These are phyloP conservation scores for Nomada fabriciana DNA, from an alignment of 2,888 invertebrate species.

Conservation along the genomic window DNA sequence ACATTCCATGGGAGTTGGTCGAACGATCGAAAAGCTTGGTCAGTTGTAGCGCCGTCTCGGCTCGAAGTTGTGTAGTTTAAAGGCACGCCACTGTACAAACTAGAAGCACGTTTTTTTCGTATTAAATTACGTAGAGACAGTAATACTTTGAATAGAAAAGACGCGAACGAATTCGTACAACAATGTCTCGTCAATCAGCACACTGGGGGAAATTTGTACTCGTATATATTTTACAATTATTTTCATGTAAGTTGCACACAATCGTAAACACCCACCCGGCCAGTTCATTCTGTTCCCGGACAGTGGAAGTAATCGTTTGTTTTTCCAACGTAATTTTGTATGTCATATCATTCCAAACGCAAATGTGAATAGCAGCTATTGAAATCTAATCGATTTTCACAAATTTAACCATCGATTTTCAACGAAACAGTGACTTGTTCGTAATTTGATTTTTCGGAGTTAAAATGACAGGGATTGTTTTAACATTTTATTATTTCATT, in stretches of 20 bases:
- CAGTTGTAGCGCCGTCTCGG: slow-evolving; percentile 84
- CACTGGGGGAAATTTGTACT: slow-evolving; percentile 81
- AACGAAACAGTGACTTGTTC: slow-evolving; percentile 1
- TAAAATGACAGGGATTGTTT: slow-evolving; percentile 25
- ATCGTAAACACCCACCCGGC: slow-evolving; percentile 63
- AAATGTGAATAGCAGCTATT: not conserved
- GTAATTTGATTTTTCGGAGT: not conserved
- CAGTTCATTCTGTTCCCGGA: slow-evolving; percentile 52
- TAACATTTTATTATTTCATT: not conserved
- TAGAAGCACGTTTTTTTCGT: slow-evolving; percentile 80
- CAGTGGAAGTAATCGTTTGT: slow-evolving; percentile 25
- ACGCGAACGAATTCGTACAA: slow-evolving; percentile 27
- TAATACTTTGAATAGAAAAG: slow-evolving; percentile 49
- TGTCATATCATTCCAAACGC: slow-evolving; percentile 12
- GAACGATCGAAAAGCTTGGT: slow-evolving; percentile 73
- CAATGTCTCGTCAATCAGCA: slow-evolving; percentile 78
- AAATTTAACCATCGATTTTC: not conserved
- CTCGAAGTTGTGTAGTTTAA: slow-evolving; percentile 83
- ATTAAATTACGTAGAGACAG: slow-evolving; percentile 69
- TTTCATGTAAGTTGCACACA: slow-evolving; percentile 80
- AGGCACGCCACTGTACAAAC: slow-evolving; percentile 82
- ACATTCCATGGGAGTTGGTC: slow-evolving; percentile 64
- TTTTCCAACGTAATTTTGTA: slow-evolving; percentile 9
- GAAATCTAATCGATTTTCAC: not conserved
- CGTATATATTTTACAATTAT: slow-evolving; percentile 82